Evolutionary conservation across 2,888 invertebrate species (phyloP), one percentile per base, ranked within the genome.

Genomic region (Tubulanus polymorphus): DNA sequence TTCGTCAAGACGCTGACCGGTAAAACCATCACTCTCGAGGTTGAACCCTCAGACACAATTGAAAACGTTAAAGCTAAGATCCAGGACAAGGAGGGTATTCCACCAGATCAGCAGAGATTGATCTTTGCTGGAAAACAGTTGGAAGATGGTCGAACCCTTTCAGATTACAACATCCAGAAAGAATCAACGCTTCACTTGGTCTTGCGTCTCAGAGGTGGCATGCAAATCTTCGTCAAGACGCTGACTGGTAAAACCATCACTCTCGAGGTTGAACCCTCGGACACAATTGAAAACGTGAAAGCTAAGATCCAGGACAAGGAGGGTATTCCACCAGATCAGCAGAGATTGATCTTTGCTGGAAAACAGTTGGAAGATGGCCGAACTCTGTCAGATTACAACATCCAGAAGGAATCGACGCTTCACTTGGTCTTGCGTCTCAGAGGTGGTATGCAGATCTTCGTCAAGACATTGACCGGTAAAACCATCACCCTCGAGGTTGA

Each of bases 271-370:
- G 93, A 93, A 80, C 88, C 93, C 53, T 90, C 91, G 1, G 93
- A 93, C 78, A 90, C 91, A 10, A 93, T 93, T 70, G 93, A 93
- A 83, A 93, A 93, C 88, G 93, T 93, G 35, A 94, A 94, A 80
- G 74, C 77, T 15, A 79, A 79, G 58, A 80, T 80, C 57, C 79
- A 80, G 62, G 85, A 85, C 63, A 85, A 85, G 65, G 83, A 85
- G 81, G 69, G 69, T 29, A 68, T 85, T 60, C 84, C 84, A 1
- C 84, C 85, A 55, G 90, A 90, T 80, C 90, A 91, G 81, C 91
- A 91, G 81, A 86, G 91, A 72, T 83, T 93, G 79, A 93, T 93
- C 81, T 92, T 92, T 79, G 91, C 91, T 68, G 93, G 93, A 55
- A 93, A 92, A 79, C 93, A 93, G 80, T 80, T 93, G 72, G 92